Percentiles rank a stretch among this genome's conserved stretches.
These are phyloP conservation scores for Miniopterus natalensis DNA, from an alignment of 2,113 vertebrate genomes.

Conservation along the genomic window DNA sequence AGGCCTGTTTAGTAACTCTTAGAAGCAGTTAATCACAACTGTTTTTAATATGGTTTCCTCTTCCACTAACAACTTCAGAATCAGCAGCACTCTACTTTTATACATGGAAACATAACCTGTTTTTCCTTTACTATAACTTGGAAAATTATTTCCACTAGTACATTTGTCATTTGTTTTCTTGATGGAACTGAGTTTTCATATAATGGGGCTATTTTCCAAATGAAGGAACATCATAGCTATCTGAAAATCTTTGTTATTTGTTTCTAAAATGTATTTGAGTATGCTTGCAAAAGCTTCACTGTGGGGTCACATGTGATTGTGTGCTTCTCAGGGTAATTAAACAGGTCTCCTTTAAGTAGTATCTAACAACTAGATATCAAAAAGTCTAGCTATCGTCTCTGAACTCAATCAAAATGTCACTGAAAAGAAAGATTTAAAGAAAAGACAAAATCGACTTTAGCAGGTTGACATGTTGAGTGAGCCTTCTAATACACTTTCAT, in stretches of 20 bases:
- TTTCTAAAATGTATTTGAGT: slow-evolving; percentile 34
- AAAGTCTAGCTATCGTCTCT: background rate
- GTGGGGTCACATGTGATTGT: background rate
- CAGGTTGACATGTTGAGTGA: slow-evolving; percentile 40
- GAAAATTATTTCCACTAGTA: background rate
- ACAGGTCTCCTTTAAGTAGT: background rate
- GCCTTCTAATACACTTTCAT: slow-evolving; percentile 9
- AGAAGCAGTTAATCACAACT: slow-evolving; percentile 1
- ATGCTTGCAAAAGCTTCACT: slow-evolving; percentile 18
- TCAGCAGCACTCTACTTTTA: slow-evolving; percentile 16
- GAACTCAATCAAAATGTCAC: background rate
- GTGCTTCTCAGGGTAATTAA: slow-evolving; percentile 9
- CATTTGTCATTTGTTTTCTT: slow-evolving; percentile 51
- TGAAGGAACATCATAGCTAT: background rate
- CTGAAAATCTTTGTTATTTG: slow-evolving; percentile 44
- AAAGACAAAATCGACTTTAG: slow-evolving; percentile 2
- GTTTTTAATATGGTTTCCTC: slow-evolving; percentile 46
- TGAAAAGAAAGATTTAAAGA: slow-evolving; percentile 1
- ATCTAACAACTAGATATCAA: background rate
- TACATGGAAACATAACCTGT: background rate
- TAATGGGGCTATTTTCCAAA: slow-evolving; percentile 27
- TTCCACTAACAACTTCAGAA: slow-evolving; percentile 20
- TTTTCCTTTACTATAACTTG: slow-evolving; percentile 48
- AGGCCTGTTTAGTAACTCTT: background rate
- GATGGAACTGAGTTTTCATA: slow-evolving; percentile 39